phyloP scores from a whole-genome alignment of 2,888 invertebrate genomes.

The Thecocarcelia acutangulata region DNA sequence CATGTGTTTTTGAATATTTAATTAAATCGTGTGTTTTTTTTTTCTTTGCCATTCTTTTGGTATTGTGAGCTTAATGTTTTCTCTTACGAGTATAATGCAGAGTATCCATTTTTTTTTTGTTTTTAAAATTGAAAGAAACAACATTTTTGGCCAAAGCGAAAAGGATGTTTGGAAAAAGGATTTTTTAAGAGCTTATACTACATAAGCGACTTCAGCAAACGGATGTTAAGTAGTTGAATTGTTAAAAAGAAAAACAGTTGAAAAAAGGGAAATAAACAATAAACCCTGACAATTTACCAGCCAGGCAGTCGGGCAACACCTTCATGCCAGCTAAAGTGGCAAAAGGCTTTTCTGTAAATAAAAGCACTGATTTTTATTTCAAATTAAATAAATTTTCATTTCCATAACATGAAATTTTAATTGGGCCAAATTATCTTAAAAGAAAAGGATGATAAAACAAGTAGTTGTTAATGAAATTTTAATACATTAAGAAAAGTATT shows the following conservation, averaged over 20 bases:
- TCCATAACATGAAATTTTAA: conserved; percentile 33
- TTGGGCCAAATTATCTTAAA: conserved; percentile 11
- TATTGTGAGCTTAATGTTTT: not conserved
- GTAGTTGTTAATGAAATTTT: not conserved
- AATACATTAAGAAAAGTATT: not conserved
- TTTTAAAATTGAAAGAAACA: not conserved
- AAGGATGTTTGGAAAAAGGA: not conserved
- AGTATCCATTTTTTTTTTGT: not conserved
- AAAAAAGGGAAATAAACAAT: conserved; percentile 39
- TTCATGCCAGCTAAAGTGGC: conserved; percentile 43
- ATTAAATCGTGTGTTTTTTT: conserved; percentile 5
- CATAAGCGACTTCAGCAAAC: not conserved
- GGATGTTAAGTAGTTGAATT: conserved; percentile 14
- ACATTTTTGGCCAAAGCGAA: not conserved
- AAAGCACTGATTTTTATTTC: conserved; percentile 10
- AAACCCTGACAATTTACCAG: not conserved
- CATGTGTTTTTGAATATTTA: conserved; percentile 35
- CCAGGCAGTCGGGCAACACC: conserved; percentile 43
- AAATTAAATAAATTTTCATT: conserved; percentile 8
- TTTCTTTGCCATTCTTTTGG: conserved; percentile 22
- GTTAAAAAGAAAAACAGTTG: conserved; percentile 56
- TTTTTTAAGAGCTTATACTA: not conserved
- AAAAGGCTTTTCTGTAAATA: conserved; percentile 28
- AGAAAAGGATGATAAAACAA: not conserved
- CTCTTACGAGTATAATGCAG: not conserved